These are phyloP conservation scores for Drosophila aldrichi DNA, from an alignment of 2,888 invertebrate genomes.

Conservation along the genomic window DNA sequence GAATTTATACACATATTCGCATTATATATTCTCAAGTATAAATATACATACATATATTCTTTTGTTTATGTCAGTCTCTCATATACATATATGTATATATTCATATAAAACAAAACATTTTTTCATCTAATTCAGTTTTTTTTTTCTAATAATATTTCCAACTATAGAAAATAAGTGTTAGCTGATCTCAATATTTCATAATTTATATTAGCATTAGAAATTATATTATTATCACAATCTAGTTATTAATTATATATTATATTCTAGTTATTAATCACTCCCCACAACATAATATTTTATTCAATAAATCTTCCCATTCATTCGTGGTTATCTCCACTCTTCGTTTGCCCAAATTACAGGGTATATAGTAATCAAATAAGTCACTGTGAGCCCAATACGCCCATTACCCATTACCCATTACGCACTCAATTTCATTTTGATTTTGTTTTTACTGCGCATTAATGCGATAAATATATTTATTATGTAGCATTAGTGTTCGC, in stretches of 20 bases:
- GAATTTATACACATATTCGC: too few relatives aligned
- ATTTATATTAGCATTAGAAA: too few relatives aligned
- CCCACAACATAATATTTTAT: neutral
- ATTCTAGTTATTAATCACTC: too few relatives aligned
- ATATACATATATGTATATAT: too few relatives aligned
- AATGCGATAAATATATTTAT: conserved; percentile 68
- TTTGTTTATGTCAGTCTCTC: too few relatives aligned
- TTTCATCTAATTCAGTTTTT: too few relatives aligned
- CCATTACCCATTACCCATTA: conserved; percentile 14
- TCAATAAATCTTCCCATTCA: neutral
- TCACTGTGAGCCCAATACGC: neutral
- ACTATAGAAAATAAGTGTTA: too few relatives aligned
- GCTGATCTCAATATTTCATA: neutral
- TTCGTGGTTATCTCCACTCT: neutral
- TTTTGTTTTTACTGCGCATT: conserved; percentile 54
- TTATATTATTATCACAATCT: neutral
- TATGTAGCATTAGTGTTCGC: conserved; percentile 52
- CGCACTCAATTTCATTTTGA: conserved; percentile 13
- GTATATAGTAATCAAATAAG: conserved; percentile 13
- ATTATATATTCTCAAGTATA: too few relatives aligned
- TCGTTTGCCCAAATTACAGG: neutral
- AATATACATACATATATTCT: too few relatives aligned
- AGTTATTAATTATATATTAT: neutral
- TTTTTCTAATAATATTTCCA: too few relatives aligned
- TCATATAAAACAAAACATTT: too few relatives aligned